These are phyloP conservation scores for Chaitophorus viminalis DNA, from an alignment of 2,888 invertebrate genomes.

Conservation along the genomic window DNA sequence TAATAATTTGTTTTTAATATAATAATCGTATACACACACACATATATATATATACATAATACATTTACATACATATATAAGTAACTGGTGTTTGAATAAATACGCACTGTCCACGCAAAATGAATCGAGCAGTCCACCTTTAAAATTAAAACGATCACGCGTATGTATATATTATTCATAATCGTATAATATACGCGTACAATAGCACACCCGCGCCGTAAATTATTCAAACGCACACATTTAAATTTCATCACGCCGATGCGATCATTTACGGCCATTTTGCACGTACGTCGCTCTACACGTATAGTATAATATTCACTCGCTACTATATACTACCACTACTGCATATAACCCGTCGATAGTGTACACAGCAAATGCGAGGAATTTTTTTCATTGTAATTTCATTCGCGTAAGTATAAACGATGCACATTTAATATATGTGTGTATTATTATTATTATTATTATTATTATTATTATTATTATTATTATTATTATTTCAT, in stretches of 20 bases:
- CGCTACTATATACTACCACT: too few species aligned
- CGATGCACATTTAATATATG: too few species aligned
- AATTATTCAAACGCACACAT: slow-evolving; percentile 27
- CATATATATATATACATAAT: neutral
- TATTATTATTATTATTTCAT: too few species aligned
- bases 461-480: too few species aligned
- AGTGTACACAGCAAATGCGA: neutral
- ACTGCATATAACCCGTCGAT: neutral
- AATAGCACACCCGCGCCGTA: slow-evolving; percentile 26
- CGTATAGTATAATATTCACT: too few species aligned
- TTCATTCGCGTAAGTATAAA: slow-evolving; percentile 10
- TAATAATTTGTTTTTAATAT: too few species aligned
- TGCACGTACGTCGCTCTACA: too few species aligned
- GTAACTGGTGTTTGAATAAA: neutral
- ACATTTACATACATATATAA: neutral
- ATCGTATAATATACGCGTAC: neutral
- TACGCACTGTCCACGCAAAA: neutral
- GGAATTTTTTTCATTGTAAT: slow-evolving; percentile 47
- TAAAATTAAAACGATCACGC: slow-evolving; percentile 29
- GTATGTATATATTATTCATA: too few species aligned
- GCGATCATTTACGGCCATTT: too few species aligned
- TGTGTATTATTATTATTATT: too few species aligned
- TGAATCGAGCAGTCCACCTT: slow-evolving; percentile 3
- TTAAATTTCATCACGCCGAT: slow-evolving; percentile 20
- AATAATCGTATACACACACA: too few species aligned